These are phyloP conservation scores for Pseudolycoriella hygida DNA, from an alignment of 2,888 invertebrate genomes.

Conservation along the genomic window DNA sequence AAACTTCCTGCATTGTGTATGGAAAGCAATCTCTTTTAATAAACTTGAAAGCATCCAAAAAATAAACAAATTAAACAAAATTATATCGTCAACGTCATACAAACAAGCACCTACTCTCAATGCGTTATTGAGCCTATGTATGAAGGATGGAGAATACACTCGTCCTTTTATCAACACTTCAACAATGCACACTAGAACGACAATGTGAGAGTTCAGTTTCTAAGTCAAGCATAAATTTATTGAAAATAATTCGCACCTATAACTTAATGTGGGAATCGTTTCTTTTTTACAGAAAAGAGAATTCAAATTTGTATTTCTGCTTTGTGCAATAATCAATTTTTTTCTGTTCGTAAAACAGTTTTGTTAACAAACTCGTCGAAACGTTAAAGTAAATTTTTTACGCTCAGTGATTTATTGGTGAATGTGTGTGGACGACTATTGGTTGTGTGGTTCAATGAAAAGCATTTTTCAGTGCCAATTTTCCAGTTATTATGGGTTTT, in stretches of 20 bases:
- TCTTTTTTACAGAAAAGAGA: background rate
- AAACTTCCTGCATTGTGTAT: too few species aligned
- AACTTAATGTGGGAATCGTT: background rate
- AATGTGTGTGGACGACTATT: background rate
- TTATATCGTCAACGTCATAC: too few species aligned
- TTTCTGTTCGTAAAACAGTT: background rate
- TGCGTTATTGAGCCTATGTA: too few species aligned
- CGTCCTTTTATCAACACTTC: too few species aligned
- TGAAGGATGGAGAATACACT: too few species aligned
- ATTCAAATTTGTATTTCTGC: too few species aligned
- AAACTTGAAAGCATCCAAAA: too few species aligned
- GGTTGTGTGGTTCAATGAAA: background rate
- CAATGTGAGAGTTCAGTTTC: background rate
- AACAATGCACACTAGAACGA: too few species aligned
- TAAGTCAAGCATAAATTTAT: background rate
- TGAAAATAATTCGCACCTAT: background rate
- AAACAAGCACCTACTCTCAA: too few species aligned
- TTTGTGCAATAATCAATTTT: background rate
- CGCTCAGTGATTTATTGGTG: constrained; percentile 5
- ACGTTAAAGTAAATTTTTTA: constrained; percentile 8
- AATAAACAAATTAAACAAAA: too few species aligned
- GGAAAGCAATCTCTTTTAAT: too few species aligned
- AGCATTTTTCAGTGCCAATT: background rate
- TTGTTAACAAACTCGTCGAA: constrained; percentile 3
- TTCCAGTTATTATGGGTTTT: background rate